phyloP scores from a whole-genome alignment of 2,888 invertebrate genomes.

The Biston betularia region DNA sequence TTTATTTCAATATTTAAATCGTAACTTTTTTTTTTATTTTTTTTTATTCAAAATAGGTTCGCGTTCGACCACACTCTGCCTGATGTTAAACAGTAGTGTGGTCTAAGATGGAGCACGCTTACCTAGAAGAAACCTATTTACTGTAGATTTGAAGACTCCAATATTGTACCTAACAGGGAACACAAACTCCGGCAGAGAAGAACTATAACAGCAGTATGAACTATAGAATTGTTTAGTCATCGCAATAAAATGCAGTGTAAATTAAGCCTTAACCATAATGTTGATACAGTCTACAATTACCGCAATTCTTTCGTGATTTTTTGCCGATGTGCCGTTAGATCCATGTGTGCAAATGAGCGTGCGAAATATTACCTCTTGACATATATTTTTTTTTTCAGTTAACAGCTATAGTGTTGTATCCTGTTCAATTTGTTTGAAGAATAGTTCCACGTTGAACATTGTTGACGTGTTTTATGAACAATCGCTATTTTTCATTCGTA shows the following conservation, averaged over 20 bases:
- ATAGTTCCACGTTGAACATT: conserved; percentile 23
- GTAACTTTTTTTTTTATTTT: too few species aligned
- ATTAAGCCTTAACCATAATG: conserved; percentile 9
- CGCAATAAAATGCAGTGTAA: conserved; percentile 6
- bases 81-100: too few species aligned
- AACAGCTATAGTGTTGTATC: conserved; percentile 62
- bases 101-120: too few species aligned
- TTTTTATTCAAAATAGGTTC: too few species aligned
- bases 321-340: conserved; percentile 56
- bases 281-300: conserved; percentile 36
- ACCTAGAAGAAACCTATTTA: too few species aligned
- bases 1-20: neutral
- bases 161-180: too few species aligned
- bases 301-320: conserved; percentile 53
- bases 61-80: too few species aligned
- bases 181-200: too few species aligned
- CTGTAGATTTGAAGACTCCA: too few species aligned
- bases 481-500: conserved; percentile 15
- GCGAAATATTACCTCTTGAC: conserved; percentile 61
- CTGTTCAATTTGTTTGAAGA: conserved; percentile 47
- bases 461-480: conserved; percentile 14
- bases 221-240: conserved; percentile 2
- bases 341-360: conserved; percentile 51
- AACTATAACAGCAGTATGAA: conserved; percentile 1
- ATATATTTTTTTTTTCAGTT: conserved; percentile 55